Base-by-base conservation (phyloP, 2,888 invertebrate genomes). In the Lamellibrachia columna region DNA sequence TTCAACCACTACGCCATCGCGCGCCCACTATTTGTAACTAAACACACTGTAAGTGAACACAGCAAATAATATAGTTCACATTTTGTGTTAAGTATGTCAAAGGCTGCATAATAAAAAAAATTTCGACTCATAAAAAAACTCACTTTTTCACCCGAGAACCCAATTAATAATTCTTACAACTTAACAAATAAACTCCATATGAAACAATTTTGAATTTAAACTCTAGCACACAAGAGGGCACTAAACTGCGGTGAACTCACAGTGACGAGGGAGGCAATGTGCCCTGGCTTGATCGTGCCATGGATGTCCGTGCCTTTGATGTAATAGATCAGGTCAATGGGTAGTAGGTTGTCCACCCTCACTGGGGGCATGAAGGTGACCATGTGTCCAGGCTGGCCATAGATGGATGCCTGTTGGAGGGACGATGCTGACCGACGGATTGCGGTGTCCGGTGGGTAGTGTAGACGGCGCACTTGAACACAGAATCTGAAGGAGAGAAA, bases 291-390 rank as follows among this genome's bases (percentile, higher is more conserved):
- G 90, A 97, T 96, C 90, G 95, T 95, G 15, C 96, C 95, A 0
- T 93, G 93, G 90, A 95, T 95, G 6, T 97, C 95, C 7, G 95
- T 95, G 11, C 94, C 94, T 93, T 95, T 95, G 90, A 96, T 94
- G 94, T 95, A 95, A 94, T 96, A 97, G 90, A 9, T 92, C 92
- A 97, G 94, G 93, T 97, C 97, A 91, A 97, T 96, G 0, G 99
- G 99, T 92, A 99, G 97, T 93, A 99, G 97, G 97, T 99, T 99
- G 94, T 98, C 98, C 4, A 99, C 96, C 28, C 98, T 96, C 40
- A 99, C 97, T 0, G 98, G 98, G 53, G 99, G 98, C 94, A 98
- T 97, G 91, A 99, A 97, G 3, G 98, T 97, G 93, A 99, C 98
- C 28, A 98, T 98, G 96, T 99, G 99, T 0, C 98, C 99, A 7